Conservation (phyloP, 1,140 invertebrate species). For the Drosophila funebris region DNA sequence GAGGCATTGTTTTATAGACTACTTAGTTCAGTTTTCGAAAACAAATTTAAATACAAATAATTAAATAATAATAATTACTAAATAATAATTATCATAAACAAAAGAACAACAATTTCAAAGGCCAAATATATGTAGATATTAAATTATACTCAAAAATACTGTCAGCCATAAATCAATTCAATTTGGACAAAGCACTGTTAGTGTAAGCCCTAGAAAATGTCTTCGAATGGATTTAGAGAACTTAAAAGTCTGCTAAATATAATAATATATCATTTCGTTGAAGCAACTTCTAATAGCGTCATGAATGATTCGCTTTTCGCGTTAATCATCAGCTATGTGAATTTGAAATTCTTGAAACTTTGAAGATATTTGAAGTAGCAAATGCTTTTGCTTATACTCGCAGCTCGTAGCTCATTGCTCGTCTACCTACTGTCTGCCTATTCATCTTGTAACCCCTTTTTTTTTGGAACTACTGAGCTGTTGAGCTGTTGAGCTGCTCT, state of each 20-base stretch:
- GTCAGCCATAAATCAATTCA: too few species aligned
- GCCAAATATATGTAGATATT: too few species aligned
- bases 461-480: conserved; percentile 7
- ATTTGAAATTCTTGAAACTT: conserved; percentile 30
- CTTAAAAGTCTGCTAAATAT: too few species aligned
- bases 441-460: conserved; percentile 8
- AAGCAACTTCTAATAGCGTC: not conserved
- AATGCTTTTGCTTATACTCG: not conserved
- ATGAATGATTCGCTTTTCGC: not conserved
- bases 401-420: not conserved
- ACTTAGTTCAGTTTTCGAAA: too few species aligned
- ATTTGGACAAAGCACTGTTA: too few species aligned
- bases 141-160: too few species aligned
- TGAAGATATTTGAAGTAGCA: not conserved
- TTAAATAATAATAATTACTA: too few species aligned
- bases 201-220: too few species aligned
- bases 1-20: too few species aligned
- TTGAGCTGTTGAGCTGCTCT: conserved; percentile 9
- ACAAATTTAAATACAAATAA: too few species aligned
- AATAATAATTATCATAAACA: too few species aligned
- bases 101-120: not conserved
- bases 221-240: too few species aligned
- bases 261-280: not conserved
- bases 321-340: conserved; percentile 18
- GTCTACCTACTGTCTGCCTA: conserved; percentile 35